Base-by-base conservation (phyloP, 2,113 vertebrate species). In the Manacus vitellinus region DNA sequence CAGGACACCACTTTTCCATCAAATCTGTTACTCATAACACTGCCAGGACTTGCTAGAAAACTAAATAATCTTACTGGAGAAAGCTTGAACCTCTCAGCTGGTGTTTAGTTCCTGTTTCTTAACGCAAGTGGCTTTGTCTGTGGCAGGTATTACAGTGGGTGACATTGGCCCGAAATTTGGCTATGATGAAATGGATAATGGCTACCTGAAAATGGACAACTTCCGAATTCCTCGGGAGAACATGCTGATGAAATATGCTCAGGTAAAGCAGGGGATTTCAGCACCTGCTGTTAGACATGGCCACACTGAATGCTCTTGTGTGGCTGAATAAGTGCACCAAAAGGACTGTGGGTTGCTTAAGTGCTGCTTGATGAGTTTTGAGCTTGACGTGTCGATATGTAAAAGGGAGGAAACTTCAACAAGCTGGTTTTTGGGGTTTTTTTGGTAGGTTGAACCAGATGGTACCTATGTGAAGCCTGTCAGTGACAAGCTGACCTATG, bases 141-240 rank as follows among this genome's bases (percentile, higher is more conserved):
- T 88, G 70, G 31, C 89, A 99, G 99, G 99, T 25, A 98, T 99
- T 68, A 98, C 98, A 3, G 98, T 99, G 41, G 99, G 99, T 21
- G 99, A 99, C 88, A 99, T 99, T 4, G 99, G 99, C 18, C 99
- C 99, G 25, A 99, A 99, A 80, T 99, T 99, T 95, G 99, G 99
- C 95, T 99, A 98, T 51, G 98, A 98, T 91, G 99, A 99, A 89
- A 99, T 99, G 79, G 99, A 99, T 94, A 99, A 99, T 4, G 99
- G 99, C 63, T 99, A 98, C 95, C 97, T 99, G 97, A 99, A 99
- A 97, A 97, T 99, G 95, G 99, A 99, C 95, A 99, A 99, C 20
- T 98, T 98, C n/a, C 98, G 99, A 51, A 99, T 99, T 70, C 99
- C 99, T 52, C 98, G 99, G 31, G 99, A 99, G 10, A 99, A 99